Evolutionary conservation across 1,140 invertebrate genomes (phyloP), one percentile per base, ranked within the genome.

Genomic region (Hylyphantes graminicola): DNA sequence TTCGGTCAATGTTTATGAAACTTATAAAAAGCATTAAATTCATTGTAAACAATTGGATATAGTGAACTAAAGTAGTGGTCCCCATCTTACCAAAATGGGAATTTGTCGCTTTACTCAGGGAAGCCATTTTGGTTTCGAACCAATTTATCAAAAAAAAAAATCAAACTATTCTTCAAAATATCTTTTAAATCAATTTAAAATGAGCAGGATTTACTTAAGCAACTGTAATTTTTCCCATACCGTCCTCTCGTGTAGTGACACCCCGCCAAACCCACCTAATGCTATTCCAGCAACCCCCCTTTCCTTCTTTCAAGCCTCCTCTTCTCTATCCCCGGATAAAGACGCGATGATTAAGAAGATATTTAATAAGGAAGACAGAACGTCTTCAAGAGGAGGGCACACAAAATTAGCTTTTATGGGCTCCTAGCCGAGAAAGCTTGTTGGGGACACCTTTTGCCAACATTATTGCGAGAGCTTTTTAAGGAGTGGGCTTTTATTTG

Each of bases 381-480:
- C 35, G 17, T 51, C 54, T 15, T 73, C n/a, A 54, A 59, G 35
- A 19, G 19, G 21, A 80, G 35, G 48, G 76, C 15, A 65, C 21
- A 68, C 21, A 65, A 80, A 80, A 81, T 81, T 81, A 81, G 79
- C 79, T 81, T 81, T 81, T 81, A 81, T 73, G 51, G 55, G 68
- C 72, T 73, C 73, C 68, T 63, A 64, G 51, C 77, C 48, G 50
- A 51, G 68, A 53, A 51, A 70, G 68, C 68, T 70, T 70, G 68
- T 48, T 70, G 54, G 54, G 54, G 68, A 53, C 68, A n/a, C 50
- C 68, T 53, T 70, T 70, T 70, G 50, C 35, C 50, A 70, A 48
- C 68, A 48, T 70, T 70, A 19, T 70, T 70, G 48, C 15, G 13
- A 70, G 68, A 35, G 35, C 35, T 35, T 35, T 35, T 35, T 35